Evolutionary conservation across 2,113 vertebrate species (phyloP).

Genomic region (Tylochromis polylepis): DNA sequence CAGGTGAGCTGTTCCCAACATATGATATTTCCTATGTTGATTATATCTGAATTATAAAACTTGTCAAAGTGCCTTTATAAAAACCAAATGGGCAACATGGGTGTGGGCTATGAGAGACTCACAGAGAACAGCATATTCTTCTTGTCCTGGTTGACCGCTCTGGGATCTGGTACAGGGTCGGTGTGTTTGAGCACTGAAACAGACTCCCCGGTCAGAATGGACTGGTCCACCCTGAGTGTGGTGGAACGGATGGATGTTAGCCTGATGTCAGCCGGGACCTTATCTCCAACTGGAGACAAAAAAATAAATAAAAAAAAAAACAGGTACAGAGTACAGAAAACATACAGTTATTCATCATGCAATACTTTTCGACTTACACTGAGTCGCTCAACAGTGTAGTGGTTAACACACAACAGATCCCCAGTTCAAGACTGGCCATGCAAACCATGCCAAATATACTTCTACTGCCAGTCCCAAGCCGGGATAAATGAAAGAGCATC

Average conservation of each 20-base stretch:
- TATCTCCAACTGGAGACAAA: slow-evolving; percentile 80
- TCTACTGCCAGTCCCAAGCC: neutral
- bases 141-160: slow-evolving; percentile 80
- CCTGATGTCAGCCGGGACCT: slow-evolving; percentile 89
- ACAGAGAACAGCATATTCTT: slow-evolving; percentile 82
- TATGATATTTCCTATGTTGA: neutral
- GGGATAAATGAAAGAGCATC: neutral
- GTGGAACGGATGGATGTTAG: slow-evolving; percentile 87
- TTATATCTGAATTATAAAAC: neutral
- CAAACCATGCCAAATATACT: neutral
- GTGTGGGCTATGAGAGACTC: slow-evolving; percentile 21
- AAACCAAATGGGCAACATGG: neutral
- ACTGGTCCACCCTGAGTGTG: slow-evolving; percentile 89
- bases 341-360: neutral
- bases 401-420: neutral
- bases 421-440: neutral
- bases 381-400: neutral
- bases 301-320: neutral
- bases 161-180: slow-evolving; percentile 76
- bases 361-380: too few relatives aligned
- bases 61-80: neutral
- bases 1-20: neutral
- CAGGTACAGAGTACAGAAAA: neutral
- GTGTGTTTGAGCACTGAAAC: slow-evolving; percentile 79
- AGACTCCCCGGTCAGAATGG: slow-evolving; percentile 85